Base-by-base conservation (phyloP, 2,888 invertebrate species). In the Cephus pygmeus region DNA sequence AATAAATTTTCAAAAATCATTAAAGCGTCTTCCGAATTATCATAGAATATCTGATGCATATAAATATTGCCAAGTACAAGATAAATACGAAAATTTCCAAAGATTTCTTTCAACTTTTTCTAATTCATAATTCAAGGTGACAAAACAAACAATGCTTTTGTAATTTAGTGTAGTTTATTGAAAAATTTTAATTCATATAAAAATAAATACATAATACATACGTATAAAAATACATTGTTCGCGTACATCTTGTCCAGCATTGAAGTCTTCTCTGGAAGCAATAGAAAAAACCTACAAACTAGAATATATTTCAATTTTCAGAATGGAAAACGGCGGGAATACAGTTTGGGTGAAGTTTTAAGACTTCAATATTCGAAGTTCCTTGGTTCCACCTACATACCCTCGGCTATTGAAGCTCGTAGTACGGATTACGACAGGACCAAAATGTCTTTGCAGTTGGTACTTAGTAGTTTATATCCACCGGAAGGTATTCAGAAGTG, bases 381-480 rank as follows among this genome's bases (percentile, higher is more conserved):
- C 36, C 87, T 94, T 69, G 93, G 92, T 0, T 85, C 85, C 1
- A 82, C 92, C 23, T 94, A 94, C 85, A 85, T 92, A 1, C 91
- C 92, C 0, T 80, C 85, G 12, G 40, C 83, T 4, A 83, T 87
- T 11, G 83, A 81, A 69, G 91, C 93, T 73, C 91, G 93, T 34
- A 95, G 95, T 68, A 95, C 96, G 0, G 94, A 95, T 87, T 95
- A 93, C 87, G 95, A 95, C 76, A 92, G 96, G 75, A 96, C 97
- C 0, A 94, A 96, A 91, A 95, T 95, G 94, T 95, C 95, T 4
- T 95, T 94, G 0, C 92, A 95, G 80, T 91, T 95, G 35, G 95
- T 95, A 4, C 91, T 95, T 79, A 94, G 96, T 1, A 96, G 95
- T 0, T 87, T 96, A 34, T 96, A 94, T 88, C 95, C 95, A 3